Evolutionary conservation across 2,888 invertebrate species (phyloP).

Genomic region (Nomada ruficornis): DNA sequence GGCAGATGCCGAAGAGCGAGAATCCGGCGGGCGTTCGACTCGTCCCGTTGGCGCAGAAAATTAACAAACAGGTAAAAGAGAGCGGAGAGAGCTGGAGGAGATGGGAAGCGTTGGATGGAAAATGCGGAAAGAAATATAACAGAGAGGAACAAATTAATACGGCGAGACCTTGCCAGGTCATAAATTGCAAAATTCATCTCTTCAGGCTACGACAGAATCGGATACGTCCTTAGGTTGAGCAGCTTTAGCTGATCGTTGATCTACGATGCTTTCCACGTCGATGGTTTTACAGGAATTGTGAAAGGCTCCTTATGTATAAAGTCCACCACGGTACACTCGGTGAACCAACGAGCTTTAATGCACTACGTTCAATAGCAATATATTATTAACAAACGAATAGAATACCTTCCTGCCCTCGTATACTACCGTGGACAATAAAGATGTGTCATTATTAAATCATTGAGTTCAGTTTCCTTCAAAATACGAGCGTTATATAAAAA

Average conservation of each 20-base stretch:
- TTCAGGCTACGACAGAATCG: slow-evolving; percentile 46
- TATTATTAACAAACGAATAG: no score
- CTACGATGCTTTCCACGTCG: background rate
- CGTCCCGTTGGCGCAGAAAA: slow-evolving; percentile 61
- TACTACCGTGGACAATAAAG: no score
- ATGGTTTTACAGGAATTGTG: slow-evolving; percentile 4
- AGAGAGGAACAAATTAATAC: slow-evolving; percentile 35
- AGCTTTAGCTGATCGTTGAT: slow-evolving; percentile 42
- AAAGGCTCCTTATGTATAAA: background rate
- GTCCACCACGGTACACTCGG: no score
- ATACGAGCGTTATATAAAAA: background rate
- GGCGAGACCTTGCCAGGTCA: slow-evolving; percentile 50
- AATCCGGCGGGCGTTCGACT: slow-evolving; percentile 29
- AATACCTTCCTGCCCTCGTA: no score
- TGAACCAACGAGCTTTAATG: no score
- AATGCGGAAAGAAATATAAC: slow-evolving; percentile 7
- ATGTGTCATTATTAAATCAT: no score
- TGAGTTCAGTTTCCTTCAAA: no score
- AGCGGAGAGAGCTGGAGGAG: slow-evolving; percentile 31
- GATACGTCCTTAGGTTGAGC: slow-evolving; percentile 60
- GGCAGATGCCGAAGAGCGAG: slow-evolving; percentile 1
- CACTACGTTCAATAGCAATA: no score
- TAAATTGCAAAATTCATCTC: slow-evolving; percentile 76
- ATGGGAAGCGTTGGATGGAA: no score
- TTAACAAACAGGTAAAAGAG: slow-evolving; percentile 66